Base-by-base conservation (phyloP, 2,888 invertebrate genomes). In the Scaptomyza cyrtandrae region DNA sequence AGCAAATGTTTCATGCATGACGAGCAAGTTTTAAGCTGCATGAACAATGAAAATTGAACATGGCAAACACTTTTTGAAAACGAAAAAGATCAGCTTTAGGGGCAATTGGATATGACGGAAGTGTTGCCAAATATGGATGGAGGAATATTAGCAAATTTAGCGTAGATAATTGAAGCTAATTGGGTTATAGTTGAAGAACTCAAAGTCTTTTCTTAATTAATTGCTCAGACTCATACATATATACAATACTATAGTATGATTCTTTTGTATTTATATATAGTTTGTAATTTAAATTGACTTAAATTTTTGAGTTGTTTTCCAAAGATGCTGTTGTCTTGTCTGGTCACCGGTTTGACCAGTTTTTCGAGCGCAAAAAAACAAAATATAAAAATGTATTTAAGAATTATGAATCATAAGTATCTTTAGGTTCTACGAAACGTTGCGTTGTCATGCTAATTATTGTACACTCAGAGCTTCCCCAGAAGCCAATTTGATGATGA, bases 101-200 rank as follows among this genome's bases (percentile, higher is more conserved):
- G 45, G 48, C 52, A 69, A 80, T 75, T 69, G 64, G 62, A 57
- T 59, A 39, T 41, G 59, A 61, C 77, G 79, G 80, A 85, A 81
- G 59, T 58, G 66, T 46, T 46, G 14, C 41, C 46, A 59, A 49
- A 46, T 41, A 41, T 31, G 61, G 27, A 27, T 33, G 48, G 27
- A n/a, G 9, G 13, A 41, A 41, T 41, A 16, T n/a, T 27, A 27
- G 31, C 16, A 39, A 46, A 39, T 3, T 37, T 24, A 24, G 24
- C 24, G 13, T 29, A 64, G 77, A 61, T 70, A 86, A 83, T 83
- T 83, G 78, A 86, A 83, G 86, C 78, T 78, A 86, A 83, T 83
- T 83, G 84, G 84, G 81, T 80, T 83, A 65, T 69, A 83, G 65
- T 78, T 70, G 76, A 66, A 65, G 74, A 71, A 64, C 79, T 76